Evolutionary conservation across 1,140 invertebrate genomes (phyloP).

Genomic region (Drosophila parabipectinata): DNA sequence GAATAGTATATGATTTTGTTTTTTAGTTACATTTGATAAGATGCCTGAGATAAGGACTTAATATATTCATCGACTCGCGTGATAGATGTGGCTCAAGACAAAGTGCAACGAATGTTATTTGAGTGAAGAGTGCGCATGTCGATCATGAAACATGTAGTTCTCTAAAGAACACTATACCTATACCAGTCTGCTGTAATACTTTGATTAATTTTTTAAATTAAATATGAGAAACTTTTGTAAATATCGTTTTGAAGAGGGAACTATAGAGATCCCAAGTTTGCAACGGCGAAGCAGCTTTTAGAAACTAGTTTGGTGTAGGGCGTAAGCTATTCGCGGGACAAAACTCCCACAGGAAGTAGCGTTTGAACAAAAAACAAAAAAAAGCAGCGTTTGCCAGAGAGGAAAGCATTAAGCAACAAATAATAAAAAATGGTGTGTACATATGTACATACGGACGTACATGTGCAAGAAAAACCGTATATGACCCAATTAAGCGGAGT

Average conservation of each 20-base stretch:
- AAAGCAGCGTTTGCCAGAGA: conserved; percentile 16
- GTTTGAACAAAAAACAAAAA: conserved; percentile 50
- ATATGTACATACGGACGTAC: conserved; percentile 6
- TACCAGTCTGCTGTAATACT: too few species aligned
- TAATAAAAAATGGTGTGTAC: conserved; percentile 52
- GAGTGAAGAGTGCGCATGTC: background rate
- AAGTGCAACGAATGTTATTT: background rate
- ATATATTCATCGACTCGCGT: background rate
- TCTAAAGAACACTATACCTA: too few species aligned
- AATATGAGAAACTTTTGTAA: too few species aligned
- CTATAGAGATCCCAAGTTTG: too few species aligned
- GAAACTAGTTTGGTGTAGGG: conserved; percentile 56
- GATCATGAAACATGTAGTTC: too few species aligned
- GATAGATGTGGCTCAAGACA: background rate
- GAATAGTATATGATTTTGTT: background rate
- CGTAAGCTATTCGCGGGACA: conserved; percentile 61
- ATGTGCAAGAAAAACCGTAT: conserved; percentile 59
- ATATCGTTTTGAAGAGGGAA: too few species aligned
- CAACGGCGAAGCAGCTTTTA: background rate
- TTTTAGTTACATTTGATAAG: background rate
- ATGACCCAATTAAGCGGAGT: conserved; percentile 79
- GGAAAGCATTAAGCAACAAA: conserved; percentile 40
- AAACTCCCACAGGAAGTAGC: conserved; percentile 69
- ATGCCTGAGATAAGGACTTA: background rate
- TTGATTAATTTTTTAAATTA: too few species aligned